These are phyloP conservation scores for Montipora cactus DNA, from an alignment of 64 coral and sea anemone genomes.

Conservation along the genomic window DNA sequence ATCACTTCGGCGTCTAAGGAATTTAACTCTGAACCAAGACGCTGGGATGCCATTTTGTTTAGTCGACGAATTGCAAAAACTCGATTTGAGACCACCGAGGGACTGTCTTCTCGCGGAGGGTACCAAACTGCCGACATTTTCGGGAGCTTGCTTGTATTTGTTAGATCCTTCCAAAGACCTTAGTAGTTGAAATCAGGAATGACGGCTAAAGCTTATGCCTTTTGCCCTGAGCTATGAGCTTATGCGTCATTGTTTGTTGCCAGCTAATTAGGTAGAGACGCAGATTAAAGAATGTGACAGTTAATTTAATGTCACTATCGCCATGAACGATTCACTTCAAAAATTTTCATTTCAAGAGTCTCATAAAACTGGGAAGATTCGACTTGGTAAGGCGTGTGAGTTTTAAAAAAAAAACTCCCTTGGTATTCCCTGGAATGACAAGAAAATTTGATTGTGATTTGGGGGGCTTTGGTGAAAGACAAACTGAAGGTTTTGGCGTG, in stretches of 20 bases:
- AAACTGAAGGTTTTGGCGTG: not conserved
- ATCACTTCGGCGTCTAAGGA: not conserved
- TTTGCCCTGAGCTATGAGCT: not conserved
- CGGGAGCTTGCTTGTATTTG: not conserved
- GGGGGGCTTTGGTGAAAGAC: not conserved
- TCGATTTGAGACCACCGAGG: conserved; percentile 35
- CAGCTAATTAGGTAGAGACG: not conserved
- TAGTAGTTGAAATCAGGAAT: not conserved
- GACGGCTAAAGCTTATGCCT: not conserved
- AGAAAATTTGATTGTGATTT: not conserved
- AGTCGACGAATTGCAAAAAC: conserved; percentile 17
- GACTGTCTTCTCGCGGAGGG: conserved; percentile 12
- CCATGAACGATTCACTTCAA: not conserved
- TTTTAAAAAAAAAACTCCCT: not conserved
- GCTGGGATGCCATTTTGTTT: conserved; percentile 31
- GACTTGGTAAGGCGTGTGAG: not conserved
- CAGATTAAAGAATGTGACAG: conserved; percentile 11
- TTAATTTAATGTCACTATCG: not conserved
- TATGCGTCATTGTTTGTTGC: conserved; percentile 21
- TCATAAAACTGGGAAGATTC: not conserved
- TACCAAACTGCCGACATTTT: conserved; percentile 6
- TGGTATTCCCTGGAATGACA: not conserved
- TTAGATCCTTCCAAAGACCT: not conserved
- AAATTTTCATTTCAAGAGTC: not conserved
- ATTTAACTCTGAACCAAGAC: conserved; percentile 2